phyloP scores from a whole-genome alignment of 1,140 invertebrate genomes.

The Penaeus indicus region DNA sequence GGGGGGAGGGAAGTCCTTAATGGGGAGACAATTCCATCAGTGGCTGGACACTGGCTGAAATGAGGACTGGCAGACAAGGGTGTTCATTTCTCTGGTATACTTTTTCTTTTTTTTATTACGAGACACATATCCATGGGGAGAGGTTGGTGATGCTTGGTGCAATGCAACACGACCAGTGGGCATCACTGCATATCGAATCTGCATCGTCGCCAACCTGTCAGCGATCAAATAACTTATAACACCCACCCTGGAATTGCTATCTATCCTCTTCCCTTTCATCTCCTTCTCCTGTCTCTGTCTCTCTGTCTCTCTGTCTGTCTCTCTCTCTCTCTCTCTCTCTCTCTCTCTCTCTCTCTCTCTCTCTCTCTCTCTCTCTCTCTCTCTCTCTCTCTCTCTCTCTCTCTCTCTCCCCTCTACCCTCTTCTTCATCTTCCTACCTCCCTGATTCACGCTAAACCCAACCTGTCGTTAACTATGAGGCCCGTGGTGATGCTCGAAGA shows the following conservation, averaged over 20 bases:
- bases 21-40: too few relatives aligned
- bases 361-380: conserved; percentile 1
- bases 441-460: neutral
- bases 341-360: neutral
- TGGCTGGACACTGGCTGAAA: too few relatives aligned
- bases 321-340: neutral
- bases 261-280: neutral
- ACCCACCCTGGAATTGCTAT: neutral
- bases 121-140: too few relatives aligned
- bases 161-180: too few relatives aligned
- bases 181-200: too few relatives aligned
- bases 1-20: too few relatives aligned
- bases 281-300: neutral
- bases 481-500: neutral
- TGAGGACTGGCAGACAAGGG: too few relatives aligned
- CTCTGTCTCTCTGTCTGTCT: neutral
- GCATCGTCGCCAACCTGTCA: neutral
- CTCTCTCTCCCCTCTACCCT: neutral
- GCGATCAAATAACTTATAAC: too few relatives aligned
- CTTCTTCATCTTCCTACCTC: neutral
- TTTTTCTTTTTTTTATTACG: too few relatives aligned
- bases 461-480: neutral
- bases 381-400: neutral
- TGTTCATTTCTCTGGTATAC: too few relatives aligned
- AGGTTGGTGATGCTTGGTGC: too few relatives aligned